A percentile compares a stretch with the other conserved stretches of the same genome.
phyloP scores from a whole-genome alignment of 2,113 vertebrate genomes.

The Silurus asotus region DNA sequence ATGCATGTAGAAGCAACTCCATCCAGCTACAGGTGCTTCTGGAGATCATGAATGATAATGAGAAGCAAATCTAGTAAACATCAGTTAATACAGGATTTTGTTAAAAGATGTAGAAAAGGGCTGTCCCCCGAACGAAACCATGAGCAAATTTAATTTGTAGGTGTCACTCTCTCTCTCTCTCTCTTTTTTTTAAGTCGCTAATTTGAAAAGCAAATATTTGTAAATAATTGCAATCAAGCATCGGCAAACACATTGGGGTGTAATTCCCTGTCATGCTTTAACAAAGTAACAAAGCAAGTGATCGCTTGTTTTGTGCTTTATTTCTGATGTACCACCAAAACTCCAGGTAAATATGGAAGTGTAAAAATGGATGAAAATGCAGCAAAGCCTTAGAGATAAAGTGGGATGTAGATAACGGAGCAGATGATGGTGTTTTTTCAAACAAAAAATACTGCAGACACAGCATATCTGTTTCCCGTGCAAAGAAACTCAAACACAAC shows the following conservation, averaged over 20 bases:
- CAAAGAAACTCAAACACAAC: neutral
- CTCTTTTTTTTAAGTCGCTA: neutral
- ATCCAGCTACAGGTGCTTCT: neutral
- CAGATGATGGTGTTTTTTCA: neutral
- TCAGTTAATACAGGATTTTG: no score
- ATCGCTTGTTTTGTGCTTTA: neutral
- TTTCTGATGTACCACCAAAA: neutral
- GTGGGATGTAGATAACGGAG: neutral
- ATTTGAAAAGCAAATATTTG: neutral
- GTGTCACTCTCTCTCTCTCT: no score
- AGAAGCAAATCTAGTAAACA: neutral
- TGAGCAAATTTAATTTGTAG: no score
- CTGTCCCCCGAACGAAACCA: no score
- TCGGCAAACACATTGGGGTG: neutral
- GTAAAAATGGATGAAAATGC: neutral
- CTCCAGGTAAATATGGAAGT: neutral
- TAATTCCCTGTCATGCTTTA: neutral
- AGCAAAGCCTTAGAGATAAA: neutral
- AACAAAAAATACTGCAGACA: neutral
- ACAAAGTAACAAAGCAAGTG: neutral
- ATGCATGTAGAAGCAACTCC: neutral
- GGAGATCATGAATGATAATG: neutral
- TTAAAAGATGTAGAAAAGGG: no score
- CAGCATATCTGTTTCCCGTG: neutral
- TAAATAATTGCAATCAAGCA: neutral